A percentile compares a stretch with the other conserved stretches of the same genome.
These are phyloP conservation scores for Peromyscus aztecus DNA, from an alignment of 2,797 vertebrate genomes.

Conservation along the genomic window DNA sequence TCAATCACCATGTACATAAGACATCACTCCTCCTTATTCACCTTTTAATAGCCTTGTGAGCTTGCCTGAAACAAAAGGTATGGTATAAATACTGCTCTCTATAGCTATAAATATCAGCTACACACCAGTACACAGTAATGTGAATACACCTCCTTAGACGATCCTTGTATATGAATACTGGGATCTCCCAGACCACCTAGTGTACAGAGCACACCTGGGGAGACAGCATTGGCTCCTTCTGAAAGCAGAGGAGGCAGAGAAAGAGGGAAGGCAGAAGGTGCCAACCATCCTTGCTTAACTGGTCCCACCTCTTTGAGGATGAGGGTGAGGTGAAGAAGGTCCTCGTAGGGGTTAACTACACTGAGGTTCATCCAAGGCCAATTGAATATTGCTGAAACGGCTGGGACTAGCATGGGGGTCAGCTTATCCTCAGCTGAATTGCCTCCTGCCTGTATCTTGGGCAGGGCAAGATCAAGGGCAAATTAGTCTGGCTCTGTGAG, in stretches of 20 bases:
- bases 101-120: background rate
- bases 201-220: background rate
- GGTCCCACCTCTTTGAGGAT: background rate
- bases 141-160: background rate
- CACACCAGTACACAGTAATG: background rate
- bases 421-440: background rate
- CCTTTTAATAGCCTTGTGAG: background rate
- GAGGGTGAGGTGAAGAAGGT: background rate
- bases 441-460: background rate
- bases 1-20: background rate
- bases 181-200: background rate
- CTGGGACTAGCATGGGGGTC: background rate
- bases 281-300: background rate
- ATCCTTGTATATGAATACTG: too few relatives aligned
- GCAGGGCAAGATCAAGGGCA: background rate
- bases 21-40: background rate
- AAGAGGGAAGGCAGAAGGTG: background rate
- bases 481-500: background rate
- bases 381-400: background rate
- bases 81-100: background rate
- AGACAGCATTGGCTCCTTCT: background rate
- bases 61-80: slow-evolving; percentile 15
- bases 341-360: background rate
- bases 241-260: background rate
- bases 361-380: background rate